Conservation (phyloP, 2,797 vertebrate species). For the Hydrocynus forskahlii region DNA sequence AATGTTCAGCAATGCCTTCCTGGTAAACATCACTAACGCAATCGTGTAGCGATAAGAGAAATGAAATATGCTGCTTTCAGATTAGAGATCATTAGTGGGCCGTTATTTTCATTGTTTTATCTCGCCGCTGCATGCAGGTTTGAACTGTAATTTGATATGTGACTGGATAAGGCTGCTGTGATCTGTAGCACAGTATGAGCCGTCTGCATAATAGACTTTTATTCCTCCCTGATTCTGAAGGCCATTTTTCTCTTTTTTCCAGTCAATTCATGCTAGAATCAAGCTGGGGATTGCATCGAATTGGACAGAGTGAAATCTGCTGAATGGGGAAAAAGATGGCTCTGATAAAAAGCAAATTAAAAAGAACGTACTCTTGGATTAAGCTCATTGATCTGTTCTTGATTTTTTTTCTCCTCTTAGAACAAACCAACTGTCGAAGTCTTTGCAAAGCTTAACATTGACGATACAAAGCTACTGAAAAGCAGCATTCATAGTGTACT, state of each 20-base stretch:
- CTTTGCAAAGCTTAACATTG: background rate
- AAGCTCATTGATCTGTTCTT: background rate
- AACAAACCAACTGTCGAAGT: background rate
- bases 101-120: conserved; percentile 44
- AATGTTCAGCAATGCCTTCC: conserved; percentile 29
- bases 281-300: conserved; percentile 26
- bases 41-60: conserved; percentile 27
- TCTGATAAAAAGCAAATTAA: conserved; percentile 48
- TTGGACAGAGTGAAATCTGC: conserved; percentile 33
- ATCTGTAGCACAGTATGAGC: conserved; percentile 36
- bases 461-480: background rate
- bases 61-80: conserved; percentile 41
- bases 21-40: conserved; percentile 16
- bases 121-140: conserved; percentile 20
- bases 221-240: conserved; percentile 7
- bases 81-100: conserved; percentile 45
- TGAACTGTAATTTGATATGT: conserved; percentile 51
- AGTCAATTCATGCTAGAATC: conserved; percentile 8
- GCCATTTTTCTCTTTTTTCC: conserved; percentile 33
- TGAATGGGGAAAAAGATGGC: conserved; percentile 1
- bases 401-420: background rate
- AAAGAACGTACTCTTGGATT: background rate
- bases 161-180: conserved; percentile 45
- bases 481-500: background rate
- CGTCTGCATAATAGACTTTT: conserved; percentile 33